phyloP scores from a whole-genome alignment of 2,888 invertebrate genomes.

The Xestoiulus laeticollis region DNA sequence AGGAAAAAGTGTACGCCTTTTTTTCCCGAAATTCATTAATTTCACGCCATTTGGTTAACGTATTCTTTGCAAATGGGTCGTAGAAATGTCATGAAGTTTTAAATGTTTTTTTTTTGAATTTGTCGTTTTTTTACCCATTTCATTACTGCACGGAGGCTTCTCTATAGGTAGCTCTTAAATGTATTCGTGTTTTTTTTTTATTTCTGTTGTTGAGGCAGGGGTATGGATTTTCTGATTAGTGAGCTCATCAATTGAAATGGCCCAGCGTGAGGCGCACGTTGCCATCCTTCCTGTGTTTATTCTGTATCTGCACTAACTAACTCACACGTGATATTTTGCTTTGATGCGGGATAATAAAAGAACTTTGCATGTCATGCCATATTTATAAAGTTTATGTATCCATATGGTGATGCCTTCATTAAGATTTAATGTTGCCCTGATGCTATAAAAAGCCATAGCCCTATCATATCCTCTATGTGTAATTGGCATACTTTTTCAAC shows the following conservation, averaged over 20 bases:
- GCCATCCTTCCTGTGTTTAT: slow-evolving; percentile 43
- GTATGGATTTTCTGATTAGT: slow-evolving; percentile 48
- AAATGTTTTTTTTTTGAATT: neutral
- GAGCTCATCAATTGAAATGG: slow-evolving; percentile 46
- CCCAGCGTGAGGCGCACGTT: slow-evolving; percentile 34
- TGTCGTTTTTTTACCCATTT: neutral
- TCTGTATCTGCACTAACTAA: slow-evolving; percentile 40
- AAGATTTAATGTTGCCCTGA: slow-evolving; percentile 39
- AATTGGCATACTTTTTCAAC: neutral
- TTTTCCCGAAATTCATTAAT: neutral
- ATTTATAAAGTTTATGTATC: slow-evolving; percentile 36
- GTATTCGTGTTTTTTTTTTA: neutral
- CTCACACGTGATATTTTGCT: slow-evolving; percentile 38
- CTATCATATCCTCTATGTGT: neutral
- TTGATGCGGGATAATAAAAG: slow-evolving; percentile 42
- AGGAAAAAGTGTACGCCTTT: neutral
- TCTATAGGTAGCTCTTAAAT: neutral
- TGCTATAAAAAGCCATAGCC: slow-evolving; percentile 20
- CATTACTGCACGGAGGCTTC: neutral
- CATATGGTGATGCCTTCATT: slow-evolving; percentile 41
- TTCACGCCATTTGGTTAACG: neutral
- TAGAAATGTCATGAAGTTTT: neutral
- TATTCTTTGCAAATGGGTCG: neutral
- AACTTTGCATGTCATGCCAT: slow-evolving; percentile 45
- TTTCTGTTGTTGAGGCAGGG: neutral